Percentiles rank a stretch among this genome's conserved stretches.
Evolutionary conservation across 2,113 vertebrate species (phyloP).

Genomic region (Orthonyx spaldingii): DNA sequence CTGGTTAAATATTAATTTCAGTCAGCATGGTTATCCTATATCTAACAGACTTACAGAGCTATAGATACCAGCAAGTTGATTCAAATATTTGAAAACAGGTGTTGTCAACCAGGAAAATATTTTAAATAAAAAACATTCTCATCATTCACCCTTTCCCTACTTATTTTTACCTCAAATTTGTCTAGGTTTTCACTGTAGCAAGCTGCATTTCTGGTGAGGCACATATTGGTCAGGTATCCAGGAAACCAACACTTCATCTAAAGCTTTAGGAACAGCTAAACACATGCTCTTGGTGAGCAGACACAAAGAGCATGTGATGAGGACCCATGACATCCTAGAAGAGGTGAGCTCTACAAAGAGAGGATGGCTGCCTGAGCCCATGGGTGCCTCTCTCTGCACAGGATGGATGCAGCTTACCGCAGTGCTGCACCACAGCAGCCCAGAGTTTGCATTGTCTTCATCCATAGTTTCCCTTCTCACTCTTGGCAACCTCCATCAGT

Average conservation of each 20-base stretch:
- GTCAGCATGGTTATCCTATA: background rate
- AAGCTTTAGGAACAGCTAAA: background rate
- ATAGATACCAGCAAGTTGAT: background rate
- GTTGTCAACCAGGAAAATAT: background rate
- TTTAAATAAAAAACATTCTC: background rate
- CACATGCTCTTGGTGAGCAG: background rate
- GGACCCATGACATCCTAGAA: background rate
- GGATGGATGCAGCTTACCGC: too few relatives aligned
- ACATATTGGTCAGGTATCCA: background rate
- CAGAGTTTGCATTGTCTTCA: background rate
- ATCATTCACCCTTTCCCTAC: background rate
- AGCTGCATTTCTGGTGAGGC: background rate
- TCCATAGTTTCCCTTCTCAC: background rate
- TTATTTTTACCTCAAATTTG: background rate
- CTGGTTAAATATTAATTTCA: background rate
- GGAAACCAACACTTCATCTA: background rate
- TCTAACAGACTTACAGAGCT: background rate
- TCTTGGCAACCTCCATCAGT: background rate
- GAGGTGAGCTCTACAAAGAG: background rate
- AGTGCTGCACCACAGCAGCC: background rate
- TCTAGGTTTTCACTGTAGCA: background rate
- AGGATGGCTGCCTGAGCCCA: background rate
- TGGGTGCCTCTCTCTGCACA: background rate
- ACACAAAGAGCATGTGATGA: accelerated
- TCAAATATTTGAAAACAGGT: background rate